Conservation (phyloP, 2,888 invertebrate species). For the Parnassius glacialis region DNA sequence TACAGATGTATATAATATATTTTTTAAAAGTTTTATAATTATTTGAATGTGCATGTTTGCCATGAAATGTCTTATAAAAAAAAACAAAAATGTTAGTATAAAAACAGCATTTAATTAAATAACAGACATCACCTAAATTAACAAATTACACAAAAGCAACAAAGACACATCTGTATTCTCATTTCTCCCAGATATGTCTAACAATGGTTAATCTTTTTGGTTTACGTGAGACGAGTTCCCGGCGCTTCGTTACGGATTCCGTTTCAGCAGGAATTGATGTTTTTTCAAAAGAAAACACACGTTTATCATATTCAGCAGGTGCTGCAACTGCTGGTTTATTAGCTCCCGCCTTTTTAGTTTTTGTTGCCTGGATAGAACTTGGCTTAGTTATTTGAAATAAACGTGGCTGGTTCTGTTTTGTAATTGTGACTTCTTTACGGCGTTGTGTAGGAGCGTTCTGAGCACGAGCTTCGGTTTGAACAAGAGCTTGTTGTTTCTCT, state of each 20-base stretch:
- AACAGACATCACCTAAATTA: conserved; percentile 26
- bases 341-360: conserved; percentile 41
- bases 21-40: too few species aligned
- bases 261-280: conserved; percentile 45
- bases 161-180: conserved; percentile 30
- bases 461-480: conserved; percentile 43
- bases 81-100: neutral
- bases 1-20: too few species aligned
- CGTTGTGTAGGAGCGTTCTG: conserved; percentile 42
- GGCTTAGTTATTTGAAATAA: conserved; percentile 28
- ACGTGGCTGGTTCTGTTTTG: conserved; percentile 41
- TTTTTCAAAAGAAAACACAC: conserved; percentile 40
- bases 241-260: conserved; percentile 42
- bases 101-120: conserved; percentile 28
- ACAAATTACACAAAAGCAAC: conserved; percentile 33
- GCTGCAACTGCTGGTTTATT: conserved; percentile 38
- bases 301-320: conserved; percentile 37
- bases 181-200: conserved; percentile 56
- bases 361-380: conserved; percentile 27
- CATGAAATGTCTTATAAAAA: too few species aligned
- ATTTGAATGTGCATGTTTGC: too few species aligned
- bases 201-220: conserved; percentile 46
- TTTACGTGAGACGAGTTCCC: conserved; percentile 38
- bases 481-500: conserved; percentile 46
- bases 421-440: conserved; percentile 43